Base-by-base conservation (phyloP, 2,888 invertebrate species). In the Lasius platythorax region DNA sequence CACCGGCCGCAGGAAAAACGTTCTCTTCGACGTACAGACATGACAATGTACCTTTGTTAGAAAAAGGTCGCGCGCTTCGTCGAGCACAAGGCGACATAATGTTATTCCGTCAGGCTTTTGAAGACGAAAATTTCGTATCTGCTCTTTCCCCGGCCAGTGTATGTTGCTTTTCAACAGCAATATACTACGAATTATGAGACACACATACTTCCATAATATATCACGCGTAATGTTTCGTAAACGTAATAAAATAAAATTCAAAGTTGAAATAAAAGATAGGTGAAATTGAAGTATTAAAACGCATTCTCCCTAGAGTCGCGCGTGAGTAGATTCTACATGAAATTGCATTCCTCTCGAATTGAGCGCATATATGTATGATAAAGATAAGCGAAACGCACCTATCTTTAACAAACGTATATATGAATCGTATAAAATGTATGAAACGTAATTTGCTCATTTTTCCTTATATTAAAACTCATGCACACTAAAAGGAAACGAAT, bases 281-380 rank as follows among this genome's bases (percentile, higher is more conserved):
- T 33, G n/a, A 79, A 64, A 81, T 74, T 82, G 64, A 40, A 43
- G 64, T 40, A 33, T 81, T 81, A 79, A 72, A 72, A 70, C 53
- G 9, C 12, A 50, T 53, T 40, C 53, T 28, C 4, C 30, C 53
- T 28, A 3, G 43, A 33, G 53, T 40, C 37, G 50, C 50, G 50
- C n/a, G 30, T 23, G 46, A 18, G 6, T 30, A 3, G 53, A 68
- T 58, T 46, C 43, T 23, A 58, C n/a, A 8, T 23, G 18, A 79
- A 74, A 79, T 81, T 74, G 37, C 79, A 81, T 74, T 81, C 33
- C 37, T 72, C 9, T 30, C 50, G 15, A 2, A 5, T 30, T 23
- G 40, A n/a, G 28, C 11, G 53, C 12, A n/a, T 40, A 40, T 50
- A 4, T 23, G n/a, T 15, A 18, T 43, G n/a, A 72, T 61, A 33